Evolutionary conservation across 2,113 vertebrate species (phyloP), one percentile per base, ranked within the genome.

Genomic region (Corythornis cristatus): DNA sequence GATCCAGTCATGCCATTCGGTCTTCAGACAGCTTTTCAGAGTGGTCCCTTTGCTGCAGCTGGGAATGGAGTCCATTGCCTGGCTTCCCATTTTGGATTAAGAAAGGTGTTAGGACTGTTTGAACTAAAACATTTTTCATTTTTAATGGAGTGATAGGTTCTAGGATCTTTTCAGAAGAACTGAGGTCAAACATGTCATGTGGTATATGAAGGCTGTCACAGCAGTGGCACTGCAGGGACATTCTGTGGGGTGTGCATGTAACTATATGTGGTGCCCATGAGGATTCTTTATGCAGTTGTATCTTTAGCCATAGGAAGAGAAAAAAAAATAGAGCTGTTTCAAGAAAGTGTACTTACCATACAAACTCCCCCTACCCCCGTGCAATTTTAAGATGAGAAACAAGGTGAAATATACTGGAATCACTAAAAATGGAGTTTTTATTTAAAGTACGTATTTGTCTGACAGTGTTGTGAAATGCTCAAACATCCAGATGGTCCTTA

Each of bases 241-340:
- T 48, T 48, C 11, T 42, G 10, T 28, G 37, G 42, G n/a, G 28
- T 6, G 7, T 18, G 14, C 3, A 12, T 37, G 18, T 6, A 58
- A 5, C 35, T 65, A 1, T 11, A 1, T 14, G 12, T 45, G 45
- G 5, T 54, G 3, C 3, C 11, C 50, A 1, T 15, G 6, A 58
- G n/a, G 56, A 43, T 37, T 82, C 40, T 29, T 11, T 11, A 13
- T 31, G 22, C 0, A 0, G 13, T 9, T 68, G 29, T 8, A 29
- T 46, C 15, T 82, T 84, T 51, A 61, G 19, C 8, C 8, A 1
- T 17, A 71, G 29, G 43, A 84, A 71, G 25, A 67, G 13, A 4
- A 42, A 57, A 70, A 51, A 51, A 80, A 64, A 16, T 19, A 8
- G 4, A 62, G 3, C 8, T 40, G 7, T 43, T 46, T 65, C 16